Conservation (phyloP, 1,140 invertebrate species). For the Frieseomelitta varia region DNA sequence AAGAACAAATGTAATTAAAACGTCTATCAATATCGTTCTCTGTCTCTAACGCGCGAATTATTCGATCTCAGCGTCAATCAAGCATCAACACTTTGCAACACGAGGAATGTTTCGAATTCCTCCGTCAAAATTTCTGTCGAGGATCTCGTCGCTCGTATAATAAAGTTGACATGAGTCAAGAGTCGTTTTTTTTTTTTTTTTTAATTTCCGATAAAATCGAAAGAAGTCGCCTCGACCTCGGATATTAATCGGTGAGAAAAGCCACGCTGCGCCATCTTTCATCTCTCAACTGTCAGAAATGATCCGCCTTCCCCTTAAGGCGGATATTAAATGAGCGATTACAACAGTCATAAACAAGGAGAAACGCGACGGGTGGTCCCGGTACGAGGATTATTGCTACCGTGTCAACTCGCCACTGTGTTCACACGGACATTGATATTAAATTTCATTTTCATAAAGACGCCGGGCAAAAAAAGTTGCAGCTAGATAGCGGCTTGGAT, state of each 20-base stretch:
- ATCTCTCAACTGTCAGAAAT: slow-evolving; percentile 17
- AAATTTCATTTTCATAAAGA: slow-evolving; percentile 51
- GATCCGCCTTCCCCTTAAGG: slow-evolving; percentile 11
- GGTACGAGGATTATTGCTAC: slow-evolving; percentile 52
- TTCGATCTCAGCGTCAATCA: neutral
- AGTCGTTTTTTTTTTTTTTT: neutral
- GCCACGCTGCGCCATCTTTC: slow-evolving; percentile 32
- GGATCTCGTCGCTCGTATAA: neutral
- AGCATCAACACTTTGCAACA: neutral
- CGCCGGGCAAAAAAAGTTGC: neutral
- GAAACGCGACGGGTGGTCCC: neutral
- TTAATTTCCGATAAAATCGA: neutral
- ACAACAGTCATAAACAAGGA: slow-evolving; percentile 23
- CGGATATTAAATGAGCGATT: slow-evolving; percentile 62
- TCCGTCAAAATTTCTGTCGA: neutral
- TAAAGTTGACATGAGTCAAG: neutral
- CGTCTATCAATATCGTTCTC: neutral
- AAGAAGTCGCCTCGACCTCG: neutral
- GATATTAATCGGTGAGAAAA: slow-evolving; percentile 6
- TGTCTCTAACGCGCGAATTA: too few relatives aligned
- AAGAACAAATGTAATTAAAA: neutral
- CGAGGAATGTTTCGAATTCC: neutral
- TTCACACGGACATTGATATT: slow-evolving; percentile 52
- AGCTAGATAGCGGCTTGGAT: neutral
- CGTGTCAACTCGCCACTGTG: neutral